These are phyloP conservation scores for Cynodonichthys magdalenae DNA, from an alignment of 2,797 vertebrate species.

Conservation along the genomic window DNA sequence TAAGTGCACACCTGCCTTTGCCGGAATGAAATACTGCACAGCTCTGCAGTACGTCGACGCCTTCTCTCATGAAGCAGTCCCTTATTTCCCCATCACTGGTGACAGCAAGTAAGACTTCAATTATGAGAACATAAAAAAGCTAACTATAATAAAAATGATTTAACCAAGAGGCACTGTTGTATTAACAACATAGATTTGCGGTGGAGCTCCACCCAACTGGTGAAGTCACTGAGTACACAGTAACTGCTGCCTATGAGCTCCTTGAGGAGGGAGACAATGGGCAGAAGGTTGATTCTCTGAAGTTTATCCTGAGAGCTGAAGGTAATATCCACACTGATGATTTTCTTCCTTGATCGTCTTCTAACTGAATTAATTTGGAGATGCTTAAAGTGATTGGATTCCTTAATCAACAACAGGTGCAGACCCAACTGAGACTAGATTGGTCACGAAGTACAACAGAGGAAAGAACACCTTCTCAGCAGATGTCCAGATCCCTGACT, in stretches of 20 bases:
- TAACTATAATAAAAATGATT: neutral
- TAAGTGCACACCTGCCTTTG: conserved; percentile 82
- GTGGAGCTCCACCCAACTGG: conserved; percentile 87
- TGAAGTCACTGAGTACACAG: conserved; percentile 87
- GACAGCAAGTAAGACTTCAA: conserved; percentile 79
- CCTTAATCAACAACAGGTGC: conserved; percentile 73
- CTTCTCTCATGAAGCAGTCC: conserved; percentile 74
- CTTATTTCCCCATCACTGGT: conserved; percentile 88
- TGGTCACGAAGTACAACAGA: conserved; percentile 86
- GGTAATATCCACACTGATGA: conserved; percentile 68
- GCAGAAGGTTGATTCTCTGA: conserved; percentile 84
- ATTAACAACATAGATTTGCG: conserved; percentile 77
- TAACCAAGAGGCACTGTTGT: neutral
- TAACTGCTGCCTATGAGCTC: conserved; percentile 80
- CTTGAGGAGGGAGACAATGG: conserved; percentile 76
- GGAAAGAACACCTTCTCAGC: conserved; percentile 80
- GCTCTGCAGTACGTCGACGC: conserved; percentile 79
- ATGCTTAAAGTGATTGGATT: neutral
- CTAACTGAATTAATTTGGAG: neutral
- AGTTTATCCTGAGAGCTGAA: conserved; percentile 84
- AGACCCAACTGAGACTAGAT: conserved; percentile 79
- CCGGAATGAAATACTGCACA: conserved; percentile 86
- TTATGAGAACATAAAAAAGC: neutral
- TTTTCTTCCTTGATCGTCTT: neutral
- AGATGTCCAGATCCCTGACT: conserved; percentile 86